phyloP scores from a whole-genome alignment of 2,113 vertebrate species.

The Gopherus flavomarginatus region DNA sequence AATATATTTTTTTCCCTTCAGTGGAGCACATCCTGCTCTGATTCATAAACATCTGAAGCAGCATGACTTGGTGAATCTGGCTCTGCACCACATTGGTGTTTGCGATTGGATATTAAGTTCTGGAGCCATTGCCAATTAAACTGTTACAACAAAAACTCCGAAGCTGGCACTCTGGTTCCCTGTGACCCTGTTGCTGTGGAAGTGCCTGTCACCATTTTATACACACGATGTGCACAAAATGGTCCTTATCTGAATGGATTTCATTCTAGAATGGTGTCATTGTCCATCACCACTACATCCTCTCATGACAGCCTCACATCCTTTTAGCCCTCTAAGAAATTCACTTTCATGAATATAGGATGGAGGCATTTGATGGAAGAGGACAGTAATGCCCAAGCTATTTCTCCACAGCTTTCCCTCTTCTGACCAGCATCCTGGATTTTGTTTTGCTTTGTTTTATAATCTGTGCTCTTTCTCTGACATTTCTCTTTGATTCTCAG shows the following conservation, averaged over 20 bases:
- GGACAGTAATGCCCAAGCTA: not conserved
- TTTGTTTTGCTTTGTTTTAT: not conserved
- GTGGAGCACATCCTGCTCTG: not conserved
- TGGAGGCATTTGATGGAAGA: not conserved
- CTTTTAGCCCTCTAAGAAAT: not conserved
- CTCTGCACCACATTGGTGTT: rapidly evolving
- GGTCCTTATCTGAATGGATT: not conserved
- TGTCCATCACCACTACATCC: not conserved
- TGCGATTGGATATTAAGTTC: not conserved
- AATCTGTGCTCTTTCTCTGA: not conserved
- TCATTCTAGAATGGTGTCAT: rapidly evolving
- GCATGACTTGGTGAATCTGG: not conserved
- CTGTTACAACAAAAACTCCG: not conserved
- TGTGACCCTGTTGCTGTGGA: not conserved
- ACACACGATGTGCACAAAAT: not conserved
- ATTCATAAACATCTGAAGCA: not conserved
- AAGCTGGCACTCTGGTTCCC: not conserved
- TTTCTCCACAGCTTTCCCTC: not conserved
- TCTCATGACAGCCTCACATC: not conserved
- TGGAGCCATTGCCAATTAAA: not conserved
- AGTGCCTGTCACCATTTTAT: not conserved
- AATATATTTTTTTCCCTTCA: not conserved
- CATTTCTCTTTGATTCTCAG: not conserved
- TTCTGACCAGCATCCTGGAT: not conserved
- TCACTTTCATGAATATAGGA: not conserved